Evolutionary conservation across 2,888 invertebrate genomes (phyloP).

Genomic region (Drosophila kambysellisi): DNA sequence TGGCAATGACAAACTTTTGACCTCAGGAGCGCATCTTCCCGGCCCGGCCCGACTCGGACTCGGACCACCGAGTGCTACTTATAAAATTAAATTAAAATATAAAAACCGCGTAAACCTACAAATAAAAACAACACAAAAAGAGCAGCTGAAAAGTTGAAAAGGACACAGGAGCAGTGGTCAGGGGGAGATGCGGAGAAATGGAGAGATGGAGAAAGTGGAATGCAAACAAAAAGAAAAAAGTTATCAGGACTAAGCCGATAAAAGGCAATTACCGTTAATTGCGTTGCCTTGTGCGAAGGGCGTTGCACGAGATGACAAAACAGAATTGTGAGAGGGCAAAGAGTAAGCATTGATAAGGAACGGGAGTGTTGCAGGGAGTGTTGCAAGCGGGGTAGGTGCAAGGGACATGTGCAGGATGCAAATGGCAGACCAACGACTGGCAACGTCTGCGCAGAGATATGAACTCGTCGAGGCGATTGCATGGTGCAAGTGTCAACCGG

Average conservation of each 20-base stretch:
- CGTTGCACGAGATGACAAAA: slow-evolving; percentile 54
- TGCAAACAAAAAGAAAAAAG: slow-evolving; percentile 61
- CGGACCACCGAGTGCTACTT: slow-evolving; percentile 47
- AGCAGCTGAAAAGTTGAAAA: slow-evolving; percentile 26
- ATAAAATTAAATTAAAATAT: slow-evolving; percentile 78
- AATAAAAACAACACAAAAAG: slow-evolving; percentile 59
- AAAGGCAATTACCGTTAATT: slow-evolving; percentile 81
- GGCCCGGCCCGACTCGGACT: neutral
- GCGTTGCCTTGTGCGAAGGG: slow-evolving; percentile 69
- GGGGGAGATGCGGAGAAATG: neutral
- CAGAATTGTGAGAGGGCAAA: slow-evolving; percentile 40
- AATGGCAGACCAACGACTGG: slow-evolving; percentile 46
- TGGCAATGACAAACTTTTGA: slow-evolving; percentile 65
- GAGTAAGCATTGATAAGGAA: slow-evolving; percentile 29
- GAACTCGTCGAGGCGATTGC: slow-evolving; percentile 58
- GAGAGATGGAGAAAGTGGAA: slow-evolving; percentile 10
- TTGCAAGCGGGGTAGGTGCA: neutral
- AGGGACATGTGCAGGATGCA: slow-evolving; percentile 70
- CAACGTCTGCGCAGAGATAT: slow-evolving; percentile 63
- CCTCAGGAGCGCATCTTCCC: slow-evolving; percentile 20
- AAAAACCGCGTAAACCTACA: slow-evolving; percentile 77
- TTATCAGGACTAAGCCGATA: slow-evolving; percentile 81
- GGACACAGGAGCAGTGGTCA: neutral
- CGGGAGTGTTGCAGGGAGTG: neutral
- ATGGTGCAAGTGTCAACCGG: slow-evolving; percentile 39